A percentile compares a stretch with the other conserved stretches of the same genome.
phyloP scores from a whole-genome alignment of 2,113 vertebrate species.

The Polypterus senegalus region DNA sequence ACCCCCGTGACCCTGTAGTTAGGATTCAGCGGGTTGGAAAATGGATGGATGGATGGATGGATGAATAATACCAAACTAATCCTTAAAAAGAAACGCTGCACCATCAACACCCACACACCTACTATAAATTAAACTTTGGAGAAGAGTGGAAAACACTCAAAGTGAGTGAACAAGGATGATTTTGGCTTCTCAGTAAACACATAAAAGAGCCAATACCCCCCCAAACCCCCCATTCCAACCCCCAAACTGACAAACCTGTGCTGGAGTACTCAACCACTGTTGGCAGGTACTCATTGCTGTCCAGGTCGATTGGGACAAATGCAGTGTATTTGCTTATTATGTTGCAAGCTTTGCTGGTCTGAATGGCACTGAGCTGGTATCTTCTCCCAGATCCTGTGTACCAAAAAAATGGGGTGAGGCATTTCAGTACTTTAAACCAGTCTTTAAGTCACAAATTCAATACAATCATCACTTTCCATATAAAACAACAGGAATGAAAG shows the following conservation, averaged over 20 bases:
- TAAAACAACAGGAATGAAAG: no score
- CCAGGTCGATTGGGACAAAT: constrained; percentile 72
- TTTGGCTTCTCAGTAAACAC: no score
- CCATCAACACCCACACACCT: no score
- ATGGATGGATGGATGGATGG: no score
- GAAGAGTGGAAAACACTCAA: no score
- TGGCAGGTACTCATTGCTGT: constrained; percentile 69
- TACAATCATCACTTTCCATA: not conserved
- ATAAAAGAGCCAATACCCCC: not conserved
- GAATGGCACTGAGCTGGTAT: constrained; percentile 70
- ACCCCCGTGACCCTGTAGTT: no score
- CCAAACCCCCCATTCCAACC: rapidly evolving
- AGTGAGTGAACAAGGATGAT: no score
- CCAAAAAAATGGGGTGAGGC: constrained; percentile 2
- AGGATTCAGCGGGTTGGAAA: no score
- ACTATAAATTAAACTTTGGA: no score
- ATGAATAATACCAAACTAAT: no score
- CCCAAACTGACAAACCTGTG: constrained; percentile 39
- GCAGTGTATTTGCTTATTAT: constrained; percentile 85
- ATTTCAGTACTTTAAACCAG: constrained; percentile 1
- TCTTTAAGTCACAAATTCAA: not conserved
- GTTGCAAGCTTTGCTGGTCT: constrained; percentile 85
- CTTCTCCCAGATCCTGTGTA: constrained; percentile 61
- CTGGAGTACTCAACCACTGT: constrained; percentile 58
- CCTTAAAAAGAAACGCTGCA: no score